Evolutionary conservation across 2,888 invertebrate genomes (phyloP).

Genomic region (Adineta ricciae): DNA sequence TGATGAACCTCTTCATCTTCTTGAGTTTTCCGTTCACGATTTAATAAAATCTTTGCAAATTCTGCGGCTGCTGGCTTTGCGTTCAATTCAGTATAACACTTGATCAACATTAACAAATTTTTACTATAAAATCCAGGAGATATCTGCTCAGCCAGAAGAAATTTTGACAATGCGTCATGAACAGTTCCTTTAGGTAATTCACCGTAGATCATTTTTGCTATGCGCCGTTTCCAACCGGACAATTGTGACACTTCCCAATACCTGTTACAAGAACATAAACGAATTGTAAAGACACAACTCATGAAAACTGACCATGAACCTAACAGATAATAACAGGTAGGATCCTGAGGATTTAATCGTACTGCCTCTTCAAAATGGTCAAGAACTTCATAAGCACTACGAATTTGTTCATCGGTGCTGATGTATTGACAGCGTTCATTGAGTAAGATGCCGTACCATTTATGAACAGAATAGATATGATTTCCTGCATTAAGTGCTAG

Average conservation of each 20-base stretch:
- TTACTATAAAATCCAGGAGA: not conserved
- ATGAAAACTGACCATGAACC: not conserved
- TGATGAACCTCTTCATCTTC: constrained; percentile 16
- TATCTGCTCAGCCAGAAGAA: not conserved
- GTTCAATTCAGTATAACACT: constrained; percentile 8
- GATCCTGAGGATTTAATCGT: constrained; percentile 11
- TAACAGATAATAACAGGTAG: not conserved
- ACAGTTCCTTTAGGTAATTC: not conserved
- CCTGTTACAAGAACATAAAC: not conserved
- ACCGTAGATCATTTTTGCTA: constrained; percentile 15
- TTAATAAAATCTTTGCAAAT: not conserved
- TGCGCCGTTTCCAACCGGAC: not conserved
- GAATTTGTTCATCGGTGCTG: constrained; percentile 17
- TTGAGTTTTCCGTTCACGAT: not conserved
- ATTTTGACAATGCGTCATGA: constrained; percentile 1
- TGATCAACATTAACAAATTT: constrained; percentile 11
- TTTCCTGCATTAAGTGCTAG: not conserved
- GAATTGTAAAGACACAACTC: not conserved
- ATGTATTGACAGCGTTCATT: not conserved
- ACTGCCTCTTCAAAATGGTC: constrained; percentile 18
- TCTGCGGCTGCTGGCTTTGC: not conserved
- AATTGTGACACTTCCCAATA: not conserved
- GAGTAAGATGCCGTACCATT: not conserved
- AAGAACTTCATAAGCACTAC: not conserved
- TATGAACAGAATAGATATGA: constrained; percentile 21